Conservation (phyloP, 2,797 vertebrate species). For the Synaphobranchus kaupii region DNA sequence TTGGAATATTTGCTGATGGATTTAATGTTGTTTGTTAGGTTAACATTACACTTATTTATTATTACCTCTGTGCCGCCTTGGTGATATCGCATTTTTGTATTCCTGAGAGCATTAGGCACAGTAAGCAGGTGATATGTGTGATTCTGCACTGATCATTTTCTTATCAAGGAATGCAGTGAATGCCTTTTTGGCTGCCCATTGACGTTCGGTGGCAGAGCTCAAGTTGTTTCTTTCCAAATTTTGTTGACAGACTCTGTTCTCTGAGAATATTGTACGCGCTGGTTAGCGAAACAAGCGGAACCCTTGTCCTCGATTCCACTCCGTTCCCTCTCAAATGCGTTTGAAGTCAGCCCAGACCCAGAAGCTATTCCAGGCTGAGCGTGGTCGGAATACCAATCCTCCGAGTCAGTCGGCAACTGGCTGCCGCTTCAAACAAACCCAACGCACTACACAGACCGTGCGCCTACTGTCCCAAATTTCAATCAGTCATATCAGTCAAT, state of each 20-base stretch:
- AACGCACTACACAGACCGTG: conserved; percentile 46
- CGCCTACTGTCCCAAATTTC: conserved; percentile 50
- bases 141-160: neutral
- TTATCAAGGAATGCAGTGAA: neutral
- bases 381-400: conserved; percentile 65
- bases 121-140: neutral
- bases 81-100: too few relatives aligned
- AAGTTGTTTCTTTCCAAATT: too few relatives aligned
- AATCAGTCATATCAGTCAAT: conserved; percentile 41
- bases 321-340: conserved; percentile 50
- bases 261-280: conserved; percentile 24
- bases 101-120: too few relatives aligned
- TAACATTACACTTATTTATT: too few relatives aligned
- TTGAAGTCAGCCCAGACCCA: conserved; percentile 57
- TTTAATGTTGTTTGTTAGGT: too few relatives aligned
- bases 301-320: conserved; percentile 44
- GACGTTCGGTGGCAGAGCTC: too few relatives aligned
- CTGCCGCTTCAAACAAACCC: conserved; percentile 57
- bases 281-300: conserved; percentile 47
- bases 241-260: neutral
- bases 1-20: too few relatives aligned
- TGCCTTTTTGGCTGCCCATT: neutral
- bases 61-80: too few relatives aligned
- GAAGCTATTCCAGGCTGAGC: conserved; percentile 52
- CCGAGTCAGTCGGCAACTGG: conserved; percentile 46